Conservation (phyloP, 2,113 vertebrate genomes). For the Psophia crepitans region DNA sequence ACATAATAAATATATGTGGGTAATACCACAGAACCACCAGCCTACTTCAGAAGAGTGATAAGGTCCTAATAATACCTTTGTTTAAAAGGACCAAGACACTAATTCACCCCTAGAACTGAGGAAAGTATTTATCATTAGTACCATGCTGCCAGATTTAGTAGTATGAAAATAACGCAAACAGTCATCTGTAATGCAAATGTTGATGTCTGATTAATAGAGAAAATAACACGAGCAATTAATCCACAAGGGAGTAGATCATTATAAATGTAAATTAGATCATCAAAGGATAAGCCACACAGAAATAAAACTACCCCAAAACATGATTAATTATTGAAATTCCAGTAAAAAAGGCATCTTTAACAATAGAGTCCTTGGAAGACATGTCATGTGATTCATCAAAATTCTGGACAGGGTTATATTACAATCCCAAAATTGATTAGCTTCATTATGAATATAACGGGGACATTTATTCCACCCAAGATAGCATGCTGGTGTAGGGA, state of each 20-base stretch:
- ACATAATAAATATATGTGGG: neutral
- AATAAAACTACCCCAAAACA: conserved; percentile 37
- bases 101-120: neutral
- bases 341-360: conserved; percentile 13
- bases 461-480: neutral
- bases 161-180: conserved; percentile 24
- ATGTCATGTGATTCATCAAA: neutral
- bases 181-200: conserved; percentile 62
- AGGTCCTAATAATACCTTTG: neutral
- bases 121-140: neutral
- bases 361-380: conserved; percentile 6
- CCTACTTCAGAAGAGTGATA: neutral
- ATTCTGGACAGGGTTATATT: conserved; percentile 25
- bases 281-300: conserved; percentile 52
- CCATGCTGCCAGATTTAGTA: neutral
- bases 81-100: neutral
- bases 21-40: neutral
- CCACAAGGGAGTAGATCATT: neutral
- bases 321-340: conserved; percentile 50
- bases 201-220: conserved; percentile 54
- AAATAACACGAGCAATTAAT: conserved; percentile 62
- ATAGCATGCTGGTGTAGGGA: neutral
- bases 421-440: conserved; percentile 3
- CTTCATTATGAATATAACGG: conserved; percentile 15
- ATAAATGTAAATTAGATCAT: conserved; percentile 65